phyloP scores from a whole-genome alignment of 2,888 invertebrate species.

The Melanostoma scalare region DNA sequence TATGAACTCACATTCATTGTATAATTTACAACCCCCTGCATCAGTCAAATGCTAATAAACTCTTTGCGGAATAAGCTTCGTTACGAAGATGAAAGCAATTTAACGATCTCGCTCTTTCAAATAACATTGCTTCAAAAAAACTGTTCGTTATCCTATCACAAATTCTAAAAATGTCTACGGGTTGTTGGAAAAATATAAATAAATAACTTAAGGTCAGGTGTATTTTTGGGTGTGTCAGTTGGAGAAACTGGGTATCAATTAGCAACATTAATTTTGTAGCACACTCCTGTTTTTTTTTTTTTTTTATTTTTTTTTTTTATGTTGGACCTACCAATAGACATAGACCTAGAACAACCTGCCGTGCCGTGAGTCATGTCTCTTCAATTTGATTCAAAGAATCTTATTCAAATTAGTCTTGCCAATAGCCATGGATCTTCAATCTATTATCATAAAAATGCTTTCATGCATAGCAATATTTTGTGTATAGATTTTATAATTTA shows the following conservation, averaged over 20 bases:
- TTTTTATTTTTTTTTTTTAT: slow-evolving; percentile 1
- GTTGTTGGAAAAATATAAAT: slow-evolving; percentile 2
- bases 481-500: background rate
- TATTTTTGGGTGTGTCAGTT: slow-evolving; percentile 5
- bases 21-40: too few species aligned
- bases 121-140: too few species aligned
- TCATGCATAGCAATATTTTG: background rate
- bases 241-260: slow-evolving; percentile 31
- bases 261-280: slow-evolving; percentile 18
- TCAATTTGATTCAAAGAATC: too few species aligned
- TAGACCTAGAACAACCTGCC: too few species aligned
- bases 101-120: too few species aligned
- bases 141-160: background rate
- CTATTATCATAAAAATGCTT: slow-evolving; percentile 11
- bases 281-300: slow-evolving; percentile 16
- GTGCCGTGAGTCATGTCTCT: too few species aligned
- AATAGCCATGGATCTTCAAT: slow-evolving; percentile 14
- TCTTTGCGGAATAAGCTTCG: too few species aligned
- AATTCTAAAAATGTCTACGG: slow-evolving; percentile 9
- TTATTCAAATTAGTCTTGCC: too few species aligned
- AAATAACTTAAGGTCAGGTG: background rate
- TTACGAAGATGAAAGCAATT: too few species aligned
- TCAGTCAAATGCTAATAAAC: too few species aligned
- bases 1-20: too few species aligned
- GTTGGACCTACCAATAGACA: background rate